Base-by-base conservation (phyloP, 2,113 vertebrate genomes). In the Salminus brasiliensis region DNA sequence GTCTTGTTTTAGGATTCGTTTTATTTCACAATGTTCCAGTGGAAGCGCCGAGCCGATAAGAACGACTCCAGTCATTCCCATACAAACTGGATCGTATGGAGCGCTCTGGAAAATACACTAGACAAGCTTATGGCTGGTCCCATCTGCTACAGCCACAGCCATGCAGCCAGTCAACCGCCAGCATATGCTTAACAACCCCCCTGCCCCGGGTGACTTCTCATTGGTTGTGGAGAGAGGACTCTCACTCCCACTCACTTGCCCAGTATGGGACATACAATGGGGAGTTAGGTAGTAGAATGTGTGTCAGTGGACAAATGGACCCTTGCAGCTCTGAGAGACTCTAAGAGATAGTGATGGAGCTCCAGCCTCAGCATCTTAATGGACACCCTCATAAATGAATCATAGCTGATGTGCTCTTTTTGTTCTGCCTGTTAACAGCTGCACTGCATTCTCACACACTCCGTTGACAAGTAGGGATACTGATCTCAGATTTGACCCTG, bases 21-120 rank as follows among this genome's bases (percentile, higher is more conserved):
- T 85, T 83, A 72, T 85, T 85, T 85, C 74, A 85, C 32, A 85
- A 83, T 71, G 84, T 83, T 41, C 84, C 84, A 47, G 80, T 80
- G 63, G 84, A 72, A 75, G 55, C 63, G 49, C 70, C 75, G 66
- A 39, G 69, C 47, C 81, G 74, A 70, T 85, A 83, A 78, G 53
- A 80, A 57, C 52, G 72, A 71, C 67, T 57, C 21, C 21, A 41
- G 57, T 72, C 73, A 39, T 59, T 18, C 41, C 18, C 47, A 25
- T 32, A 27, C 68, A 63, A 72, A 80, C 69, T 41, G 65, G 78
- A 84, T 79, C 60, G 25, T 73, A 70, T 39, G 71, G 81, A 79
- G 34, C 63, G 32, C 69, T 74, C 34, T 45, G 21, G 66, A 21
- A 75, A 25, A 55, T 53, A 74, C 9, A 34, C 30, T 53, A 72